phyloP scores from a whole-genome alignment of 2,888 invertebrate species.

The Synergus itoensis region DNA sequence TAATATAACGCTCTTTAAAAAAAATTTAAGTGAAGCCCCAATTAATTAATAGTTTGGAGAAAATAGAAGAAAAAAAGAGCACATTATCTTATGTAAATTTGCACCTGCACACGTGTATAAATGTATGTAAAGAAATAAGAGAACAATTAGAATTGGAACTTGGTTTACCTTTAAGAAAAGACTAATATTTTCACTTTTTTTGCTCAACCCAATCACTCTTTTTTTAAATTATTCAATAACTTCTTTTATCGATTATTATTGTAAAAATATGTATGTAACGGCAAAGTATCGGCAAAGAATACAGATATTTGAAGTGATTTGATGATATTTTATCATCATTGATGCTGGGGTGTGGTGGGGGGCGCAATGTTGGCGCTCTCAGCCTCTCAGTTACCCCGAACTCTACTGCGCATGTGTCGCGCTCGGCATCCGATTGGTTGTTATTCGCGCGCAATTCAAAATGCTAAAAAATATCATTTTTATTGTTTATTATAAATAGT shows the following conservation, averaged over 20 bases:
- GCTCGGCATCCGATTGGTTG: too few species aligned
- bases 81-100: constrained; percentile 3
- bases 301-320: too few species aligned
- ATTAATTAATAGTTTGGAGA: background rate
- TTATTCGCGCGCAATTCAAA: too few species aligned
- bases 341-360: too few species aligned
- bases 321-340: too few species aligned
- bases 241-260: background rate
- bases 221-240: background rate
- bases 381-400: too few species aligned
- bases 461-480: too few species aligned
- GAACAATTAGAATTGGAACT: background rate
- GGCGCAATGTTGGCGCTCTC: too few species aligned
- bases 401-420: too few species aligned
- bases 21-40: background rate
- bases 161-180: background rate
- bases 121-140: background rate
- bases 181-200: background rate
- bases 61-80: background rate
- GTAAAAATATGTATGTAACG: too few species aligned
- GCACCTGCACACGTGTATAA: background rate
- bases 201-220: background rate
- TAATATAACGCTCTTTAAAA: background rate
- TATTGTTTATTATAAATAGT: too few species aligned
- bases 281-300: too few species aligned